Evolutionary conservation across 2,113 vertebrate species (phyloP).

Genomic region (Anoura caudifer): DNA sequence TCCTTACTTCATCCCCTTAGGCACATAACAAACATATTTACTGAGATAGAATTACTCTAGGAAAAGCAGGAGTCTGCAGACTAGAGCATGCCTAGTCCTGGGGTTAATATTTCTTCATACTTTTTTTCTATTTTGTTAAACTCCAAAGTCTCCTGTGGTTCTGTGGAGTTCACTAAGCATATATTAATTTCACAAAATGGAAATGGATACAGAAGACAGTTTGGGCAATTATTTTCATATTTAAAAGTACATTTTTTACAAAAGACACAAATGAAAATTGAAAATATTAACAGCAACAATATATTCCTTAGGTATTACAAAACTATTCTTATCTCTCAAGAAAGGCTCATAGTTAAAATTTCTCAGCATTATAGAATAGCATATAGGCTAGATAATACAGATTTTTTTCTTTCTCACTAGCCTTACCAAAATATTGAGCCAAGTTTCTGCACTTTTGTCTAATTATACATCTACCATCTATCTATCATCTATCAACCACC

Average conservation of each 20-base stretch:
- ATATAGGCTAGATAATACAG: neutral
- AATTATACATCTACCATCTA: neutral
- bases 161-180: neutral
- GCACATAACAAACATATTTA: neutral
- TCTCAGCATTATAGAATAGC: neutral
- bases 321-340: neutral
- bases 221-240: neutral
- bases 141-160: neutral
- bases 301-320: neutral
- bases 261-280: neutral
- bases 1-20: rapidly evolving
- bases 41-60: neutral
- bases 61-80: neutral
- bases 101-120: neutral
- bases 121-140: neutral
- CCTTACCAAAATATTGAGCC: neutral
- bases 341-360: neutral
- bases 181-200: neutral
- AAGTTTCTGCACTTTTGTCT: neutral
- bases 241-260: neutral
- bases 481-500: neutral
- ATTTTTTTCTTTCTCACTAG: neutral
- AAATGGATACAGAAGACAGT: neutral
- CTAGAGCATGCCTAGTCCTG: neutral
- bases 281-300: neutral